Percentiles rank a stretch among this genome's conserved stretches.
Evolutionary conservation across 2,888 invertebrate genomes (phyloP).

Genomic region (Lamproptera curius): DNA sequence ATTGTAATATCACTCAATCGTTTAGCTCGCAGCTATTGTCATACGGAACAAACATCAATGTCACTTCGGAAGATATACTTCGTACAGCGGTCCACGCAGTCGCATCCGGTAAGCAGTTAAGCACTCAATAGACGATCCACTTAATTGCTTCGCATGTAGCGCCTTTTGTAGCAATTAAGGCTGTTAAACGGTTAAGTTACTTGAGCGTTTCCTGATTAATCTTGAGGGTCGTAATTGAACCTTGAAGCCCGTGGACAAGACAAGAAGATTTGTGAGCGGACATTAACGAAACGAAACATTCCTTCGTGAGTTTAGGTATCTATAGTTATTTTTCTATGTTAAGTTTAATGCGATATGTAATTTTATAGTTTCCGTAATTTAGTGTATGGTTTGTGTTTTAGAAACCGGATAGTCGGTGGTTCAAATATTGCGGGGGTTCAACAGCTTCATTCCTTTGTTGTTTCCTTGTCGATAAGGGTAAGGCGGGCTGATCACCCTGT

Average conservation of each 20-base stretch:
- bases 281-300: conserved; percentile 6
- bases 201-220: conserved; percentile 55
- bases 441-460: too few species aligned
- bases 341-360: too few species aligned
- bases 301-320: too few species aligned
- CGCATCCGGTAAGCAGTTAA: conserved; percentile 29
- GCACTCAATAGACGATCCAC: conserved; percentile 45
- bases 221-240: conserved; percentile 48
- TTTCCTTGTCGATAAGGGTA: too few species aligned
- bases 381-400: too few species aligned
- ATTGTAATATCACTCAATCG: too few species aligned
- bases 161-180: conserved; percentile 50
- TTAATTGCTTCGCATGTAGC: conserved; percentile 48
- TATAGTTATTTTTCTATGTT: too few species aligned
- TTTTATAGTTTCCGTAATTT: too few species aligned
- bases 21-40: conserved; percentile 20
- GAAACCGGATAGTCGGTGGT: too few species aligned
- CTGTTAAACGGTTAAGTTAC: conserved; percentile 45
- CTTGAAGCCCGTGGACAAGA: conserved; percentile 40
- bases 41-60: conserved; percentile 34
- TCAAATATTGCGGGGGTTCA: too few species aligned
- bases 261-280: conserved; percentile 36
- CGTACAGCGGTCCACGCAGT: conserved; percentile 35
- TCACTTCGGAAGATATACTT: conserved; percentile 30
- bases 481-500: too few species aligned